Conservation (phyloP, 1,140 invertebrate species). For the Centruroides vittatus region DNA sequence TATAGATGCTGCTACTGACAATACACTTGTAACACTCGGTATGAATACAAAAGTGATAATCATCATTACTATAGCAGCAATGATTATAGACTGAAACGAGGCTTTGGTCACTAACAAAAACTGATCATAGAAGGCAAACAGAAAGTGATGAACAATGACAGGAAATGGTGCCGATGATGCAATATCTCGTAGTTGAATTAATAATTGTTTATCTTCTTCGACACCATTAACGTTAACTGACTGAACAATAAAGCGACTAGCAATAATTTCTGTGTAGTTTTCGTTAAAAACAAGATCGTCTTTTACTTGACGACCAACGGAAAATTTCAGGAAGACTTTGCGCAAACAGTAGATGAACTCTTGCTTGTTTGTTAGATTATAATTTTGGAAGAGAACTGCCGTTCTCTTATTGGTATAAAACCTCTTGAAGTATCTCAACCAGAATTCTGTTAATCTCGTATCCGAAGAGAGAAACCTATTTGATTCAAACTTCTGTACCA, state of each 20-base stretch:
- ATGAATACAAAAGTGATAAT: conserved; percentile 89
- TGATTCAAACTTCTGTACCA: conserved; percentile 62
- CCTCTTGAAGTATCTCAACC: conserved; percentile 66
- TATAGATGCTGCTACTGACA: conserved; percentile 91
- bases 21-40: conserved; percentile 76
- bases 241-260: conserved; percentile 72
- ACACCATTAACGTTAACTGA: conserved; percentile 76
- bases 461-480: conserved; percentile 50
- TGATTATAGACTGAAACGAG: conserved; percentile 79
- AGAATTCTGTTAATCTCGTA: conserved; percentile 73
- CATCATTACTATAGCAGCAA: conserved; percentile 88
- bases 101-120: conserved; percentile 82
- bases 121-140: conserved; percentile 87
- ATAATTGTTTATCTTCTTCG: conserved; percentile 80
- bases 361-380: conserved; percentile 52
- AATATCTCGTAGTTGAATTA: conserved; percentile 57
- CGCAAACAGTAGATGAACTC: conserved; percentile 58
- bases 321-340: conserved; percentile 31
- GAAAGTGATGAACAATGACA: conserved; percentile 80
- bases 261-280: conserved; percentile 51
- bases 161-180: conserved; percentile 61
- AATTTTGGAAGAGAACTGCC: conserved; percentile 40
- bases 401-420: conserved; percentile 59
- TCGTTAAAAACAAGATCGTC: conserved; percentile 74
- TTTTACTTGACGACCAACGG: conserved; percentile 43